Evolutionary conservation across 2,888 invertebrate species (phyloP).

Genomic region (Drosophila bunnanda): DNA sequence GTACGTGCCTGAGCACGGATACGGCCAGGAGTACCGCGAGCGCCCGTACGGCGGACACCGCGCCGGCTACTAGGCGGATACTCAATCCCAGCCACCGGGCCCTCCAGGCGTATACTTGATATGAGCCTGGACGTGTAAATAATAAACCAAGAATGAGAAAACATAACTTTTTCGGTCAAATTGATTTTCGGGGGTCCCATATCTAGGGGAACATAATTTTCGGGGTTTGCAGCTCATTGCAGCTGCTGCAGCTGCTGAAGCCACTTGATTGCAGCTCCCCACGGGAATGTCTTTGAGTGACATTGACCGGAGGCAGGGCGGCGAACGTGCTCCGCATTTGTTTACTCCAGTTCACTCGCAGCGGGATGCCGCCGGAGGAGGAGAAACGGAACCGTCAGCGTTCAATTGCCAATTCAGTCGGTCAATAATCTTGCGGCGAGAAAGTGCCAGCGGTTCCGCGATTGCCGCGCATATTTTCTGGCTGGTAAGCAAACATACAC

Average conservation of each 20-base stretch:
- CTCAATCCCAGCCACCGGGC: slow-evolving; percentile 1
- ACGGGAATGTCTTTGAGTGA: slow-evolving; percentile 45
- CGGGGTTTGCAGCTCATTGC: slow-evolving; percentile 7
- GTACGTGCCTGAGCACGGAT: slow-evolving; percentile 64
- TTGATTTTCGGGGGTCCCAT: background rate
- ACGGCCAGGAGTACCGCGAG: slow-evolving; percentile 40
- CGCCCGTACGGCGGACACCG: slow-evolving; percentile 33
- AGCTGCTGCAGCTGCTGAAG: slow-evolving; percentile 42
- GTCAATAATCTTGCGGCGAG: slow-evolving; percentile 35
- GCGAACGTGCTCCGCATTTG: slow-evolving; percentile 40
- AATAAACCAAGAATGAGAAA: slow-evolving; percentile 22
- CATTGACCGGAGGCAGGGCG: slow-evolving; percentile 11
- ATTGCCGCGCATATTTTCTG: slow-evolving; percentile 41
- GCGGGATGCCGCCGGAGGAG: slow-evolving; percentile 23
- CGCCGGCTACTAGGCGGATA: slow-evolving; percentile 23
- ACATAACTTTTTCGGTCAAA: slow-evolving; percentile 3
- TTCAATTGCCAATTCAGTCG: slow-evolving; percentile 38
- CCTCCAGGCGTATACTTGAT: slow-evolving; percentile 26
- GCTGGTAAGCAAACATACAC: slow-evolving; percentile 40
- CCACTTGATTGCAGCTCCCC: slow-evolving; percentile 40
- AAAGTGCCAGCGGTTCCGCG: slow-evolving; percentile 29
- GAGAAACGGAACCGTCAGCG: slow-evolving; percentile 17
- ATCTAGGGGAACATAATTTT: slow-evolving; percentile 9
- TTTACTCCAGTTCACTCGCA: slow-evolving; percentile 14
- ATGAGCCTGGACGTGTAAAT: slow-evolving; percentile 31